Base-by-base conservation (phyloP, 2,797 vertebrate genomes). In the Gallinago stenura region DNA sequence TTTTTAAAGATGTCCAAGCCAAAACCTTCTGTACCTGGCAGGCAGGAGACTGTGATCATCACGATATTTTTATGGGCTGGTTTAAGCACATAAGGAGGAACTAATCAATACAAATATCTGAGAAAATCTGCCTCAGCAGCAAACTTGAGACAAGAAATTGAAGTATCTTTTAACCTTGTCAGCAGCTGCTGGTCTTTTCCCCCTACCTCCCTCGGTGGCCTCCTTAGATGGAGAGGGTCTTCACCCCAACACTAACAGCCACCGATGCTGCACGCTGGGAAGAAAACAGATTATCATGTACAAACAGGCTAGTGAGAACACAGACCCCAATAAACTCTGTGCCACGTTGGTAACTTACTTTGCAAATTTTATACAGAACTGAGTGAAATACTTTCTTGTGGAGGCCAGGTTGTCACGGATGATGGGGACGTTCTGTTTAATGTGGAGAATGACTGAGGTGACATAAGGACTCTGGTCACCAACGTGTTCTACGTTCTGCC, bases 301-400 rank as follows among this genome's bases (percentile, higher is more conserved):
- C 37, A n/a, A 5, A 30, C 20, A 62, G 73, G n/a, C 2, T 0
- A n/a, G 30, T 7, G 9, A 62, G 18, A 50, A 65, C 45, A 78
- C 50, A 64, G 39, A 25, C 7, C 33, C 62, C 2, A 0, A 69
- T 0, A 11, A 81, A 18, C 11, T 22, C 35, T 2, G 16, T 4
- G 53, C 41, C 15, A 0, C 0, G 9, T 2, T 9, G 43, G 53
- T 26, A 46, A 98, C 99, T 98, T 96, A 99, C 99, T 99, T 99
- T 66, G 99, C 99, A 97, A 99, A 99, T 94, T 99, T 99, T 85
- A 99, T 99, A 98, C 99, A 99, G 98, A 99, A 99, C 96, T 99
- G 99, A 13, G 99, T 99, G 98, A 99, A 99, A 97, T 99, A 99
- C 97, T 99, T 99, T 62, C 99, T 98, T 0, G 99, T 99, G 76